These are phyloP conservation scores for Nomada fucata DNA, from an alignment of 2,888 invertebrate genomes.

Conservation along the genomic window DNA sequence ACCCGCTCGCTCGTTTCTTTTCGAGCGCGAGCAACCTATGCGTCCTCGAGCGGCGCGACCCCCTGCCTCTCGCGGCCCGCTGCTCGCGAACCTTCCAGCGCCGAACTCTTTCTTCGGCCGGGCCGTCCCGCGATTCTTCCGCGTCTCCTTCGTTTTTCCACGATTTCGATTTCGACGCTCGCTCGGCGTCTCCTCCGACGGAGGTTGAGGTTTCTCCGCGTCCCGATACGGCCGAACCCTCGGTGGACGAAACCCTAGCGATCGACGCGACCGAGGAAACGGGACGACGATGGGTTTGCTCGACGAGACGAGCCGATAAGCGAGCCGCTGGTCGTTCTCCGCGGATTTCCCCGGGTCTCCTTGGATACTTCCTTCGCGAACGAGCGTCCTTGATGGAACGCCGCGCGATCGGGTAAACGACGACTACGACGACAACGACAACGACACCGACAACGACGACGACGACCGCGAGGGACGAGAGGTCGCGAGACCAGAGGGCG, in stretches of 20 bases:
- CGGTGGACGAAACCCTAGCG: too few species aligned
- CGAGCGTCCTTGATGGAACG: not conserved
- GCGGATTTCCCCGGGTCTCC: conserved; percentile 56
- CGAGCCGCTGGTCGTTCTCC: conserved; percentile 35
- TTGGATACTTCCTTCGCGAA: conserved; percentile 51
- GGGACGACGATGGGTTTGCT: too few species aligned
- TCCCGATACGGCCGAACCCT: too few species aligned
- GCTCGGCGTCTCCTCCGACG: too few species aligned
- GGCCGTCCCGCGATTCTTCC: conserved; percentile 14
- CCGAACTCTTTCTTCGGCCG: conserved; percentile 6
- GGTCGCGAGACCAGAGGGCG: conserved; percentile 80
- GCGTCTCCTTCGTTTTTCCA: not conserved
- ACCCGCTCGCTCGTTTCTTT: not conserved
- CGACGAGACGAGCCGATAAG: conserved; percentile 25
- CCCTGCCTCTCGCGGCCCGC: conserved; percentile 2
- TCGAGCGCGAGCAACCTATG: not conserved
- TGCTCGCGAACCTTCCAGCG: conserved; percentile 2
- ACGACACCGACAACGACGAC: conserved; percentile 30
- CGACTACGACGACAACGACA: too few species aligned
- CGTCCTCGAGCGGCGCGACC: not conserved
- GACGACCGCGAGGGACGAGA: conserved; percentile 73
- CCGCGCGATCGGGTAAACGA: not conserved
- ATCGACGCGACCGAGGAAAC: too few species aligned
- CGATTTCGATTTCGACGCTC: too few species aligned
- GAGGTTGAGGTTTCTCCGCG: too few species aligned